phyloP scores from a whole-genome alignment of 2,113 vertebrate species.

The Pedetes capensis region DNA sequence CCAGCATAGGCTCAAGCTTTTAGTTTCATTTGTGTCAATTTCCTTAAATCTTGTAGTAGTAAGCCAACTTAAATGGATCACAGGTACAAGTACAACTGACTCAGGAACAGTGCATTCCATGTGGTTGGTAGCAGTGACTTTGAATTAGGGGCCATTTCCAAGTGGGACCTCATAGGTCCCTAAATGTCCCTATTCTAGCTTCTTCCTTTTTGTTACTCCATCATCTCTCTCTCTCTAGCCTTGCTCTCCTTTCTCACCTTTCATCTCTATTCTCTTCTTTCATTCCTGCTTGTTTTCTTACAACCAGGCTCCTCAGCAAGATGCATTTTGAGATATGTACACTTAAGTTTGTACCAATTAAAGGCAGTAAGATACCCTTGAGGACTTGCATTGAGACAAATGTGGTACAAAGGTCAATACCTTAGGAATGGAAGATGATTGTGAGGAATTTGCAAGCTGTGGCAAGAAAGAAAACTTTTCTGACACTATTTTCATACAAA shows the following conservation, averaged over 20 bases:
- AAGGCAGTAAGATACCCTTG: neutral
- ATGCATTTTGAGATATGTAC: neutral
- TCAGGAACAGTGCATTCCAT: neutral
- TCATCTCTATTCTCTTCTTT: neutral
- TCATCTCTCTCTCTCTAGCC: neutral
- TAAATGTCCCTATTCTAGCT: neutral
- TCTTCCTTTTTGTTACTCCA: neutral
- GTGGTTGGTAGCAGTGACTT: neutral
- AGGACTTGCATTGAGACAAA: neutral
- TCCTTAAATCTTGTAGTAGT: neutral
- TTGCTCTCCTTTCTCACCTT: neutral
- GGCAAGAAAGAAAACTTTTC: neutral
- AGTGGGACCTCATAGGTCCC: neutral
- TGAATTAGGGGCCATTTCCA: neutral
- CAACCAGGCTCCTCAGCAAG: neutral
- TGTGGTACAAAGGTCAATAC: neutral
- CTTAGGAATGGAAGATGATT: constrained; percentile 43
- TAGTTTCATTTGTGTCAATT: neutral
- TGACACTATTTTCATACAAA: neutral
- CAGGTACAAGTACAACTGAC: neutral
- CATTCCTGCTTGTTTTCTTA: neutral
- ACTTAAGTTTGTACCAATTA: neutral
- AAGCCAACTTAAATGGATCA: neutral
- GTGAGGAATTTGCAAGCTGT: constrained; percentile 9
- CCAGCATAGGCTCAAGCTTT: neutral